Percentiles rank a stretch among this genome's conserved stretches.
Conservation (phyloP, 2,888 invertebrate genomes). For the Myopa testacea region DNA sequence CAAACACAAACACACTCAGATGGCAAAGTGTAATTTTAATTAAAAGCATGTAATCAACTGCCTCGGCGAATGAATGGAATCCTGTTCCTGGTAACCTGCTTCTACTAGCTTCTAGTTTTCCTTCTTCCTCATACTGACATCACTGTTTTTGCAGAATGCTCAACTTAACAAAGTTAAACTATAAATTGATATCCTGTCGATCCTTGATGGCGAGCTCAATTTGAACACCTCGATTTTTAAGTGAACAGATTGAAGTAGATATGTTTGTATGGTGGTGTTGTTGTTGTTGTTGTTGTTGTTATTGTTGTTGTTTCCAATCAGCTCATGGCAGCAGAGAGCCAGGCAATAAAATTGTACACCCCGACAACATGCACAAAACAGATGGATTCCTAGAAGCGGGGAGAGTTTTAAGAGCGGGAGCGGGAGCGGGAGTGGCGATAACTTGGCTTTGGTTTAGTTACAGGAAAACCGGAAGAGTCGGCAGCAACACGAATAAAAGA, state of each 20-base stretch:
- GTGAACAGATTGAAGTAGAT: not conserved
- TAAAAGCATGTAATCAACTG: not conserved
- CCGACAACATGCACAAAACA: no score
- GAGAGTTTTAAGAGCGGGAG: no score
- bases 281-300: not conserved
- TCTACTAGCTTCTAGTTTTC: no score
- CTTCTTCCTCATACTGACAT: not conserved
- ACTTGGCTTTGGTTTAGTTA: no score
- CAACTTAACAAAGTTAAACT: not conserved
- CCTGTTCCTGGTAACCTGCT: not conserved
- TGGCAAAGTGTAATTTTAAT: not conserved
- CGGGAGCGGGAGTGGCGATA: no score
- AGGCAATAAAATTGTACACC: no score
- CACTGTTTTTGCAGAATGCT: not conserved
- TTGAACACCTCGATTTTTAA: not conserved
- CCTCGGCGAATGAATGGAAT: not conserved
- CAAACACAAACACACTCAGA: not conserved
- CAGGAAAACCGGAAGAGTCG: not conserved
- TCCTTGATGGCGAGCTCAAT: not conserved
- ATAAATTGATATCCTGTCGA: not conserved
- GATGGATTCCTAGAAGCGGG: no score
- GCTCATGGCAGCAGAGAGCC: no score
- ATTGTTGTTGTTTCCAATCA: not conserved
- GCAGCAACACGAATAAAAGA: not conserved
- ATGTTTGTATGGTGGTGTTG: not conserved